phyloP scores from a whole-genome alignment of 2,888 invertebrate genomes.

The Tachystola acroxantha region DNA sequence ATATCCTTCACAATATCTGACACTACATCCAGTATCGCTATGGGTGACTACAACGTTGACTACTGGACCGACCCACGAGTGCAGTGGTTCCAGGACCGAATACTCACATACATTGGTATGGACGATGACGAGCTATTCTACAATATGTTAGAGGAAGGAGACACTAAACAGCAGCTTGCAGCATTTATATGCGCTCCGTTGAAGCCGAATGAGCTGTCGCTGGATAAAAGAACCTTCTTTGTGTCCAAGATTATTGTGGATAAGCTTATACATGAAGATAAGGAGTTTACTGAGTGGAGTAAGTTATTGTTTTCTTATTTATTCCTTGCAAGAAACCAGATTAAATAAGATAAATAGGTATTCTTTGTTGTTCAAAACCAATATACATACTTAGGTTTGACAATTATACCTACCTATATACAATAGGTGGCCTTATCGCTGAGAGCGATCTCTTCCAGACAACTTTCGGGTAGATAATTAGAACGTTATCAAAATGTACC shows the following conservation, averaged over 20 bases:
- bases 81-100: constrained; percentile 83
- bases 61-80: constrained; percentile 74
- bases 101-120: constrained; percentile 76
- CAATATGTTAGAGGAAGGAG: constrained; percentile 74
- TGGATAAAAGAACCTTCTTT: constrained; percentile 80
- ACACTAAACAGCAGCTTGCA: constrained; percentile 62
- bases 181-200: constrained; percentile 38
- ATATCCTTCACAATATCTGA: constrained; percentile 1
- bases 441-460: too few species aligned
- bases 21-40: too few species aligned
- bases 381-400: too few species aligned
- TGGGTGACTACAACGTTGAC: constrained; percentile 20
- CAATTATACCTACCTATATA: too few species aligned
- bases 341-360: too few species aligned
- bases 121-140: constrained; percentile 78
- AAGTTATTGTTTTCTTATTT: constrained; percentile 33
- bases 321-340: too few species aligned
- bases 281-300: constrained; percentile 88
- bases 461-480: too few species aligned
- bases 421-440: too few species aligned
- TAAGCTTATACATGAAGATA: constrained; percentile 82
- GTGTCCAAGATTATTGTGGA: constrained; percentile 84
- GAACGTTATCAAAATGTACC: too few species aligned
- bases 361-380: too few species aligned
- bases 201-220: constrained; percentile 42